These are phyloP conservation scores for Myripristis jacobus DNA, from an alignment of 2,797 vertebrate genomes.

Conservation along the genomic window DNA sequence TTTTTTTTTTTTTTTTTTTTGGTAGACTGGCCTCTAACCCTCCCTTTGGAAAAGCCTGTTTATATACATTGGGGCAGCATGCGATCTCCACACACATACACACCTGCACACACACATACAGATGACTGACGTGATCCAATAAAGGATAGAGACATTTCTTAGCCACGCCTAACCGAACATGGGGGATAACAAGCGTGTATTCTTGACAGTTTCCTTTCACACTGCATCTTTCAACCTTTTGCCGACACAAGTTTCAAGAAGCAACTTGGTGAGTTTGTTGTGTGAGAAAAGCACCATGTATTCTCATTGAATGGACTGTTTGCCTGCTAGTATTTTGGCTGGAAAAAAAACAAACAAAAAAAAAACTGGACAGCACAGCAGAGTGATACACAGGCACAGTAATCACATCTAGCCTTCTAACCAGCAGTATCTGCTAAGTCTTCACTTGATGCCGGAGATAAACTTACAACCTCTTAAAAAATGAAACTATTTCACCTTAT, in stretches of 20 bases:
- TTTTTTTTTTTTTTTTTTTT: too few species aligned
- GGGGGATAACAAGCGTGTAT: neutral
- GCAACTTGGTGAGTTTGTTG: neutral
- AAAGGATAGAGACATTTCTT: neutral
- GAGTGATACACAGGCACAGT: constrained; percentile 14
- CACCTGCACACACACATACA: too few species aligned
- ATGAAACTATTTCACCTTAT: constrained; percentile 65
- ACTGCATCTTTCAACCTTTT: neutral
- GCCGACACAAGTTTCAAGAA: neutral
- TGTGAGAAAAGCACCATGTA: neutral
- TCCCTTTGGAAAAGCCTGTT: neutral
- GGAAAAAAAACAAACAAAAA: neutral
- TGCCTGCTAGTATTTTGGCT: neutral
- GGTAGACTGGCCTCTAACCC: neutral
- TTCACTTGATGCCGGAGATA: constrained; percentile 22
- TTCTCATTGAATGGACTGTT: neutral
- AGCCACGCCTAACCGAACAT: neutral
- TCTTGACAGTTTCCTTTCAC: neutral
- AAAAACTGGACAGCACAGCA: neutral
- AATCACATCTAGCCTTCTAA: neutral
- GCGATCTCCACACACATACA: neutral
- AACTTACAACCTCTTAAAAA: constrained; percentile 44
- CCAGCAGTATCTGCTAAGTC: neutral
- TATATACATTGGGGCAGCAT: neutral
- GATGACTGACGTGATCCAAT: too few species aligned